phyloP scores from a whole-genome alignment of 1,140 invertebrate species.

The Heterodera carotae region DNA sequence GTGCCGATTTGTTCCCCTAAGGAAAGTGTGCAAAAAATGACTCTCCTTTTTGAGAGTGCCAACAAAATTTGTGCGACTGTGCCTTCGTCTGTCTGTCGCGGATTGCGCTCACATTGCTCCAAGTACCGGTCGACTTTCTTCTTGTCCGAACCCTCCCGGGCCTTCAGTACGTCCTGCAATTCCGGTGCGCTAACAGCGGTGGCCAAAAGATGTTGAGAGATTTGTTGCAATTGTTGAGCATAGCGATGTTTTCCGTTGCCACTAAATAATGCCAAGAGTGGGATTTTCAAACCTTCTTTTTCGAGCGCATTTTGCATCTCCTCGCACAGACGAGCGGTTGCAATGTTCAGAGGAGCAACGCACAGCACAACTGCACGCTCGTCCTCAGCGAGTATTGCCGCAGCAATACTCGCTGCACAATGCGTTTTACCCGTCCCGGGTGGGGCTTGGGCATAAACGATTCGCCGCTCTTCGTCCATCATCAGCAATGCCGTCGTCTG shows the following conservation, averaged over 20 bases:
- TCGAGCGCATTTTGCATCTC: not conserved
- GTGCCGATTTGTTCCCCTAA: conserved; percentile 7
- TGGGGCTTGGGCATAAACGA: not conserved
- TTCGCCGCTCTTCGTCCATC: not conserved
- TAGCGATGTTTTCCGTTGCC: not conserved
- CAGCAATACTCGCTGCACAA: not conserved
- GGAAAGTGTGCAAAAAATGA: not conserved
- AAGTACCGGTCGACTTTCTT: conserved; percentile 1
- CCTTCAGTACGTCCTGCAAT: not conserved
- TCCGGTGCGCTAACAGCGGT: not conserved
- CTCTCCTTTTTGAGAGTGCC: not conserved
- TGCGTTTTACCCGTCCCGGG: conserved; percentile 12
- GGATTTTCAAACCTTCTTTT: not conserved
- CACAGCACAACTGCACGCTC: not conserved
- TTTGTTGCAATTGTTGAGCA: not conserved
- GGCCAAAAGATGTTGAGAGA: not conserved
- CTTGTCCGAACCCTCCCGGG: not conserved
- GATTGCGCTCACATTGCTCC: not conserved
- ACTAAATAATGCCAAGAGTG: not conserved
- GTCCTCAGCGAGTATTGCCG: not conserved
- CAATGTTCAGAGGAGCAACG: conserved; percentile 1
- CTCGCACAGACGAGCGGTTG: not conserved
- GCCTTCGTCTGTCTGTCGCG: not conserved
- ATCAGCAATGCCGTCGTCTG: not conserved
- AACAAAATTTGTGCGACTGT: not conserved